Evolutionary conservation across 1,140 invertebrate species (phyloP).

Genomic region (Lepidostoma basale): DNA sequence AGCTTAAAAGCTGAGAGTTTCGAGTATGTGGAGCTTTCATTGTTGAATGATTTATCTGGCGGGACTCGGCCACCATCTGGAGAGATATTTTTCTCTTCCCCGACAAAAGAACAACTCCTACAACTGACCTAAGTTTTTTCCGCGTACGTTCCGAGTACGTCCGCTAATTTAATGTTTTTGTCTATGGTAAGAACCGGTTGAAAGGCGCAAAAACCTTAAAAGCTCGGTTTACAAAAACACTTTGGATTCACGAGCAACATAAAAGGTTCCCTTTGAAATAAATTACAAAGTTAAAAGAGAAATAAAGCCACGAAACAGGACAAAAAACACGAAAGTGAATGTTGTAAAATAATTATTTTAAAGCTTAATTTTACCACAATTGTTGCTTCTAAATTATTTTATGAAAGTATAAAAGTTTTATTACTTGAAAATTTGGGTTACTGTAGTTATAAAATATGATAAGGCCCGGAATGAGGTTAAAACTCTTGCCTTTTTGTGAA

Average conservation of each 20-base stretch:
- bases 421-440: no score
- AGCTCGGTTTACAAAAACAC: slow-evolving; percentile 24
- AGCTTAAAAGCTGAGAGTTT: slow-evolving; percentile 24
- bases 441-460: no score
- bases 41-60: slow-evolving; percentile 27
- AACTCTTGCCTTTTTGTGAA: no score
- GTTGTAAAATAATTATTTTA: no score
- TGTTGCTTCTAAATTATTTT: no score
- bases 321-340: no score
- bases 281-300: no score
- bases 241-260: neutral
- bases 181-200: slow-evolving; percentile 7
- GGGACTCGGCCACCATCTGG: slow-evolving; percentile 10
- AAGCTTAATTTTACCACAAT: no score
- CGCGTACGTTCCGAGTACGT: neutral
- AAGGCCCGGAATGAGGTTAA: no score
- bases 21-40: slow-evolving; percentile 21
- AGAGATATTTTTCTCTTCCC: slow-evolving; percentile 6
- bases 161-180: slow-evolving; percentile 28
- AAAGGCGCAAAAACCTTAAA: slow-evolving; percentile 25
- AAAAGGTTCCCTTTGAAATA: slow-evolving; percentile 16
- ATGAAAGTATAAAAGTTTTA: no score
- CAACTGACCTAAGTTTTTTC: slow-evolving; percentile 9
- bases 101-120: slow-evolving; percentile 12
- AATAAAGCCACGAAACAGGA: no score